phyloP scores from a whole-genome alignment of 1,140 invertebrate genomes.

The Cherax quadricarinatus region DNA sequence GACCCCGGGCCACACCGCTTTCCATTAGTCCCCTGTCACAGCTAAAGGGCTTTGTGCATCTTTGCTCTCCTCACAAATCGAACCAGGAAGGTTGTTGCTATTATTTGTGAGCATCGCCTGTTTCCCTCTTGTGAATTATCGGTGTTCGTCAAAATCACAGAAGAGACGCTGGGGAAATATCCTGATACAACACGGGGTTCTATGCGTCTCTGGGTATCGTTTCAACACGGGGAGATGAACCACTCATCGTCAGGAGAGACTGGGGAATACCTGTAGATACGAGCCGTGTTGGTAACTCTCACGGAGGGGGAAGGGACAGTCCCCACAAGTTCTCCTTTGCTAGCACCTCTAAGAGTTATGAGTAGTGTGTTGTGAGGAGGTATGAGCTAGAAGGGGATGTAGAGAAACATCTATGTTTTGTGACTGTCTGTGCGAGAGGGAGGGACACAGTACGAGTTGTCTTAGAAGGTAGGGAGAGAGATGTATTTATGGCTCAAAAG shows the following conservation, averaged over 20 bases:
- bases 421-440: too few relatives aligned
- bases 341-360: too few relatives aligned
- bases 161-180: neutral
- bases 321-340: too few relatives aligned
- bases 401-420: too few relatives aligned
- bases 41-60: slow-evolving; percentile 53
- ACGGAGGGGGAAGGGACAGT: too few relatives aligned
- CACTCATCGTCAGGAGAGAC: neutral
- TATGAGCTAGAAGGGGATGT: too few relatives aligned
- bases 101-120: neutral
- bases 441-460: too few relatives aligned
- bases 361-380: too few relatives aligned
- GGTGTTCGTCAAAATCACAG: neutral
- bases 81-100: neutral
- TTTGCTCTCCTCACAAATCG: slow-evolving; percentile 44
- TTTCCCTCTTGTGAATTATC: neutral
- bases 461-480: too few relatives aligned
- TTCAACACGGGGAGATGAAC: neutral
- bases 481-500: too few relatives aligned
- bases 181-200: neutral
- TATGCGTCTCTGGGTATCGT: neutral
- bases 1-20: slow-evolving; percentile 40
- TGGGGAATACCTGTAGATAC: too few relatives aligned
- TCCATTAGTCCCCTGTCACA: slow-evolving; percentile 58
- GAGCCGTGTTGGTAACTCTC: too few relatives aligned